These are phyloP conservation scores for Antigone vipio DNA, from an alignment of 2,113 vertebrate genomes.

Conservation along the genomic window DNA sequence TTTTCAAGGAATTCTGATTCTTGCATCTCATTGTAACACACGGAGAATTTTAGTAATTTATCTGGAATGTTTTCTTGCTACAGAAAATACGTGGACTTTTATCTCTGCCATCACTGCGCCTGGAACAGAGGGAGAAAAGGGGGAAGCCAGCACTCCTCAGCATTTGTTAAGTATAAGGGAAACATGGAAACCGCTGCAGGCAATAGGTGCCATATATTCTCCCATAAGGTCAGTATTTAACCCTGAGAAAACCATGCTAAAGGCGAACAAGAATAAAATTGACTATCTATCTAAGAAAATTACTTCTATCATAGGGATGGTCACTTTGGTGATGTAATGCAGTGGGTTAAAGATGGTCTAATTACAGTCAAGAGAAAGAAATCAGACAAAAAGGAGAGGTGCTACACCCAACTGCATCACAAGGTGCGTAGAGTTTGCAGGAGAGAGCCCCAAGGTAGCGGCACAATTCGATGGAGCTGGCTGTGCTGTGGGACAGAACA, in stretches of 20 bases:
- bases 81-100: constrained; percentile 26
- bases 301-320: neutral
- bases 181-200: constrained; percentile 17
- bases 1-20: neutral
- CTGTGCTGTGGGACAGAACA: constrained; percentile 32
- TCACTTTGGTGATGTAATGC: constrained; percentile 40
- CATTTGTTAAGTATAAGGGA: constrained; percentile 50
- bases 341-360: constrained; percentile 16
- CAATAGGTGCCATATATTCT: neutral
- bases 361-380: constrained; percentile 52
- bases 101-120: constrained; percentile 35
- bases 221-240: constrained; percentile 13
- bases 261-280: constrained; percentile 33
- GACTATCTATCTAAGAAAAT: constrained; percentile 36
- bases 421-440: constrained; percentile 28
- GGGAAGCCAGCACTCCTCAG: constrained; percentile 29
- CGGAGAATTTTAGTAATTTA: neutral
- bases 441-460: constrained; percentile 24
- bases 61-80: constrained; percentile 43
- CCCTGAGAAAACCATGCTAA: constrained; percentile 46
- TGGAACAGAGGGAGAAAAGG: constrained; percentile 56
- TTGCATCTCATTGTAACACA: neutral
- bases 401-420: constrained; percentile 14
- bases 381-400: constrained; percentile 38
- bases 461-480: constrained; percentile 26